These are phyloP conservation scores for Papilio polytes DNA, from an alignment of 1,140 invertebrate genomes.

Conservation along the genomic window DNA sequence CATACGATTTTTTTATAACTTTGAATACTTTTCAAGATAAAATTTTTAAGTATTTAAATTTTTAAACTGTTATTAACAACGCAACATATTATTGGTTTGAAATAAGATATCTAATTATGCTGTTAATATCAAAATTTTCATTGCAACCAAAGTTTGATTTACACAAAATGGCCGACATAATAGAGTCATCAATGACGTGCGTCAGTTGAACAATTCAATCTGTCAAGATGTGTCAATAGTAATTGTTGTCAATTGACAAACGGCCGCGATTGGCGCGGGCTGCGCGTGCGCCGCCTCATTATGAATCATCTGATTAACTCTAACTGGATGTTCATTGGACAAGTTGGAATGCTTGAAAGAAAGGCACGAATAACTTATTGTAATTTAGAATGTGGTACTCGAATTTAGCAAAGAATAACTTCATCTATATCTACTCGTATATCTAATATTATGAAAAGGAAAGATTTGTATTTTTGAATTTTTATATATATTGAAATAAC, in stretches of 20 bases:
- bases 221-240: conserved; percentile 54
- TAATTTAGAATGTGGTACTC: background rate
- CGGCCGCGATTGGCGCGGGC: conserved; percentile 46
- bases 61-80: too few species aligned
- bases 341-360: conserved; percentile 3
- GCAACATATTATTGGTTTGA: too few species aligned
- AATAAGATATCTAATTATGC: background rate
- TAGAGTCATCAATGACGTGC: conserved; percentile 49
- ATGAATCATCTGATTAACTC: conserved; percentile 62
- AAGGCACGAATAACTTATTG: background rate
- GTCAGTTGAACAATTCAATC: conserved; percentile 51
- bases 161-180: conserved; percentile 45
- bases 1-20: too few species aligned
- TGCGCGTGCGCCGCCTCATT: conserved; percentile 58
- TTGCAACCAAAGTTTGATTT: conserved; percentile 19
- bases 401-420: background rate
- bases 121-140: background rate
- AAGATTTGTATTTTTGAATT: too few species aligned
- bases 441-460: too few species aligned
- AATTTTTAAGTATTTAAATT: too few species aligned
- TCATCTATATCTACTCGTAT: too few species aligned
- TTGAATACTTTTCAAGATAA: too few species aligned
- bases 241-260: conserved; percentile 58
- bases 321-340: conserved; percentile 25
- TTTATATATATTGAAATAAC: too few species aligned